Evolutionary conservation across 2,888 invertebrate species (phyloP).

Genomic region (Drosophila diplacantha): DNA sequence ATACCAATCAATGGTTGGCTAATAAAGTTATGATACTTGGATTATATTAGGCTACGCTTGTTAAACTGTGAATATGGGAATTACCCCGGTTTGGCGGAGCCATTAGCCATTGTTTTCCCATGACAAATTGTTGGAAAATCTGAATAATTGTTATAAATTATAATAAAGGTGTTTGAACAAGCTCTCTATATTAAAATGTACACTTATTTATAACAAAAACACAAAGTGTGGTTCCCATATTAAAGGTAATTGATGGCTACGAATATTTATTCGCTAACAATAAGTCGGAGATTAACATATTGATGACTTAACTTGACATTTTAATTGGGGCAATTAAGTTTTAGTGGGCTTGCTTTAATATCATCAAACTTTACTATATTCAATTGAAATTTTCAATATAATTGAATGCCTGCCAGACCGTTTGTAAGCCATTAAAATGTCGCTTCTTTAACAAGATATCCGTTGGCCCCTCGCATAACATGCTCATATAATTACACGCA

Average conservation of each 20-base stretch:
- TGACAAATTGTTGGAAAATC: slow-evolving; percentile 35
- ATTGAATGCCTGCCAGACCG: slow-evolving; percentile 1
- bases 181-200: slow-evolving; percentile 19
- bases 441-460: slow-evolving; percentile 21
- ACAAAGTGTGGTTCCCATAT: slow-evolving; percentile 28
- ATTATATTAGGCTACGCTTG: slow-evolving; percentile 31
- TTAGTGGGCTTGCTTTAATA: background rate
- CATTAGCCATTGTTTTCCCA: slow-evolving; percentile 28
- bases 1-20: slow-evolving; percentile 38
- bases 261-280: slow-evolving; percentile 6
- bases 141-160: slow-evolving; percentile 30
- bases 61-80: slow-evolving; percentile 21
- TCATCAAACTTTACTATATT: background rate
- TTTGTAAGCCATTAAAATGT: slow-evolving; percentile 27
- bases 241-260: slow-evolving; percentile 20
- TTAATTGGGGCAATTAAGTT: slow-evolving; percentile 24
- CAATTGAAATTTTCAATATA: slow-evolving; percentile 8
- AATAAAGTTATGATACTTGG: slow-evolving; percentile 40
- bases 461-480: slow-evolving; percentile 45
- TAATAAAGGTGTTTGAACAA: slow-evolving; percentile 15
- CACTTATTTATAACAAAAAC: slow-evolving; percentile 15
- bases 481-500: slow-evolving; percentile 62
- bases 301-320: slow-evolving; percentile 15
- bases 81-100: slow-evolving; percentile 9
- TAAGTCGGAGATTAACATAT: slow-evolving; percentile 11